Conservation (phyloP, 2,113 vertebrate species). For the Poeciliopsis occidentalis region DNA sequence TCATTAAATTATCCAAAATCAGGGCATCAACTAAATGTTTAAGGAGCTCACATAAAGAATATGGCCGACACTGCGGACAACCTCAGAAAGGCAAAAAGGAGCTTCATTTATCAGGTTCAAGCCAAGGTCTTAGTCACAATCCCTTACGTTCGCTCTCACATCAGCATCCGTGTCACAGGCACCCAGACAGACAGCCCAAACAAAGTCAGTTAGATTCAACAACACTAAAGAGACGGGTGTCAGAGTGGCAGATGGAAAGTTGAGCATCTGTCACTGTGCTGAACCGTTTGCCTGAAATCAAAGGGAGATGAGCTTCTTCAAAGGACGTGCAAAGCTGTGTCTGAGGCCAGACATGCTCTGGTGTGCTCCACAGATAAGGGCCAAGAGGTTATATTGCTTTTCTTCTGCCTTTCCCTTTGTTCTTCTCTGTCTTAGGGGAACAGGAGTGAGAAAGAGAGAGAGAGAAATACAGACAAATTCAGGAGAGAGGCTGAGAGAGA, state of each 20-base stretch:
- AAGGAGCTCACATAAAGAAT: constrained; percentile 40
- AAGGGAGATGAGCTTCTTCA: constrained; percentile 72
- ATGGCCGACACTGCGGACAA: constrained; percentile 13
- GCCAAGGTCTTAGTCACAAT: constrained; percentile 32
- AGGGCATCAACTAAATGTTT: constrained; percentile 42
- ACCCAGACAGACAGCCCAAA: constrained; percentile 57
- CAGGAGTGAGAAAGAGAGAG: constrained; percentile 3
- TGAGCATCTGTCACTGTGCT: constrained; percentile 66
- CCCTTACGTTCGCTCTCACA: constrained; percentile 47
- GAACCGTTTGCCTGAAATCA: constrained; percentile 70
- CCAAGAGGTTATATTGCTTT: constrained; percentile 72
- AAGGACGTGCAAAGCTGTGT: constrained; percentile 59
- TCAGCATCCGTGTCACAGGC: constrained; percentile 57
- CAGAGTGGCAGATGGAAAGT: constrained; percentile 68
- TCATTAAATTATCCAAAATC: constrained; percentile 54
- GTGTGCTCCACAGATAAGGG: constrained; percentile 60
- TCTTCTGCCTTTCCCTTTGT: constrained; percentile 64
- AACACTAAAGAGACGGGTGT: constrained; percentile 64
- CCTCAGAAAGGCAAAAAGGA: constrained; percentile 16
- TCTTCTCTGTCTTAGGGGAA: constrained; percentile 58
- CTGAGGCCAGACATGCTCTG: constrained; percentile 66
- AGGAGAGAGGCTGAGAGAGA: constrained; percentile 5
- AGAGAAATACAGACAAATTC: constrained; percentile 15
- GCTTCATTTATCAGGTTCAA: constrained; percentile 37
- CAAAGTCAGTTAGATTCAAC: constrained; percentile 62